Base-by-base conservation (phyloP, 2,113 vertebrate genomes). In the Colinus virginianus region DNA sequence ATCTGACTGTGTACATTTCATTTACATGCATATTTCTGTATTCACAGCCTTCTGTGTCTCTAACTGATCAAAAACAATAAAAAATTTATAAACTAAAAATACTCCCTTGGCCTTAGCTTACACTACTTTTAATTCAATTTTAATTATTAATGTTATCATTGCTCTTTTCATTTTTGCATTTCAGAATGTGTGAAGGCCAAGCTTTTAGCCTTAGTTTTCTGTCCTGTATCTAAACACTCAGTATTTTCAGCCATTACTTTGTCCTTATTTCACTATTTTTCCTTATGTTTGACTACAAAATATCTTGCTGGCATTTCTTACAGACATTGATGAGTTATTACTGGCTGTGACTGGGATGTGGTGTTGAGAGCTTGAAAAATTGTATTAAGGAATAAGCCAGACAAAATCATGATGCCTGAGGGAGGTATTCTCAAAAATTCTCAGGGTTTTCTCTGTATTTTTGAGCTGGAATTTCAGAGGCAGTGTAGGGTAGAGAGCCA, bases 121-220 rank as follows among this genome's bases (percentile, higher is more conserved):
- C 61, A 80, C 78, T 71, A 53, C 56, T 96, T 96, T 96, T 93
- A 97, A 97, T 97, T 96, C 74, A 94, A 89, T 94, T 95, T 97
- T 93, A 96, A 96, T 96, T 97, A 96, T 97, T 96, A 93, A 97
- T 96, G 82, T 78, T 88, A 72, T 84, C 72, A 77, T 95, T 91
- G 68, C 34, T 86, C 53, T 95, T 96, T 87, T 85, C 3, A 0
- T 42, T 95, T 94, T 86, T 91, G n/a, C 58, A 45, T 88, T 95
- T 90, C 78, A 84, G 32, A 49, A 30, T 42, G 46, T 58, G 30
- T 72, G 45, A 21, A 70, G 72, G 11, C 23, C 61, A 87, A 48
- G 22, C 19, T 90, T 26, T 87, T 58, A 5, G 82, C 43, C 78
- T 71, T 48, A 23, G 7, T 72, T 78, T 96, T 86, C 42, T 53